Base-by-base conservation (phyloP, 2,113 vertebrate species). In the Epinephelus lanceolatus region DNA sequence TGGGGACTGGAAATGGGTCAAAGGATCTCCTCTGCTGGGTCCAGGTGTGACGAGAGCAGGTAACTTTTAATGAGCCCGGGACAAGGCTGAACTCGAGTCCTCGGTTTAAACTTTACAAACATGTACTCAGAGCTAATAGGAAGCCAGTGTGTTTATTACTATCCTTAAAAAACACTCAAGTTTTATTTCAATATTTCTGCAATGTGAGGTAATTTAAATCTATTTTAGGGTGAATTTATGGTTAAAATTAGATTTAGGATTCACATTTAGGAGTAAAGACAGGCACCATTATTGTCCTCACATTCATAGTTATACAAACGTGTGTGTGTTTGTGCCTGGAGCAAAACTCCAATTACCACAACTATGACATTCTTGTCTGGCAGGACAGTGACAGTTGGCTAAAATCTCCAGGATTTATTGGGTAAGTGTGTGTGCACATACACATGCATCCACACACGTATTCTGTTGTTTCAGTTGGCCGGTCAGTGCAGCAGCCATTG, bases 21-120 rank as follows among this genome's bases (percentile, higher is more conserved):
- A 47, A 6, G 80, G 74, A 66, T 77, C 66, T 85, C 71, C 65
- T 86, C 80, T 77, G 76, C 53, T 56, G 47, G 55, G 63, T 87
- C 81, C 81, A 73, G 56, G 49, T 75, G 83, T 74, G 80, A 72
- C 10, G 52, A 78, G 60, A 69, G 55, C 61, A 70, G 59, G 75
- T 63, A 83, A 86, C 77, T 89, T 90, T 91, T 91, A 93, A 92
- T 81, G 80, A 85, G 63, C n/a, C 55, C 0, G 4, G 40, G 75
- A 78, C 65, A 30, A 71, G 49, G 18, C 63, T 76, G 27, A 66
- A 59, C 47, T 47, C 66, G 53, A 78, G 87, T 67, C 68, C 2
- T 40, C 4, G 55, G 37, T 74, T 75, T 62, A 76, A 87, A 88
- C 68, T 86, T 86, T 79, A 80, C 11, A n/a, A 51, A 53, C 56